Evolutionary conservation across 2,888 invertebrate species (phyloP).

Genomic region (Trissonchulus sp.): DNA sequence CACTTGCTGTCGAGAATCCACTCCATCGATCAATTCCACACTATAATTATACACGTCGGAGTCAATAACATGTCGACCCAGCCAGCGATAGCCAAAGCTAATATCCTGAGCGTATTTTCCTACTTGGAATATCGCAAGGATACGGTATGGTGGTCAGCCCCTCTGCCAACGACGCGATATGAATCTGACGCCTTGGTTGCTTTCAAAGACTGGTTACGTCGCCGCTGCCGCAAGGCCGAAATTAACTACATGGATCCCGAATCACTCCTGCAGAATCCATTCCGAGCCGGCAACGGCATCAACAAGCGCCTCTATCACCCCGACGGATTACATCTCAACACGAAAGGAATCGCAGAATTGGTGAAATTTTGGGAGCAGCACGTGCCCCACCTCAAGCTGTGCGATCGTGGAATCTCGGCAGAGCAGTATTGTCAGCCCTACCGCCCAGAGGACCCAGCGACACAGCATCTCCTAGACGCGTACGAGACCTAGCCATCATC

Average conservation of each 20-base stretch:
- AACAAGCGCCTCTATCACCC: not conserved
- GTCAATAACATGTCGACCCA: not conserved
- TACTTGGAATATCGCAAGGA: not conserved
- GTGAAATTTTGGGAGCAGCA: not conserved
- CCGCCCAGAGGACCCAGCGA: too few relatives aligned
- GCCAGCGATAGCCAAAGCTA: not conserved
- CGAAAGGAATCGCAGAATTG: not conserved
- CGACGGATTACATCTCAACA: not conserved
- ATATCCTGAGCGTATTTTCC: not conserved
- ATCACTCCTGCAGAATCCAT: not conserved
- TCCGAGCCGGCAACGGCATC: not conserved
- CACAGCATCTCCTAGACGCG: too few relatives aligned
- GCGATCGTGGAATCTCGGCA: not conserved
- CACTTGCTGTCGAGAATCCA: not conserved
- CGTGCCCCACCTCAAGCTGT: not conserved
- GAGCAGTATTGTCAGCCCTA: not conserved
- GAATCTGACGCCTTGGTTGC: not conserved
- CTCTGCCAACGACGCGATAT: not conserved
- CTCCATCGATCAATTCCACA: not conserved
- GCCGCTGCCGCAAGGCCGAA: not conserved
- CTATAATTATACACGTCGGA: not conserved
- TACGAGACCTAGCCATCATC: too few relatives aligned
- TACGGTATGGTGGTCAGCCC: not conserved
- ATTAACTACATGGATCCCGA: not conserved
- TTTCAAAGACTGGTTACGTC: not conserved